These are phyloP conservation scores for Lithobius niger DNA, from an alignment of 1,140 invertebrate genomes.

Conservation along the genomic window DNA sequence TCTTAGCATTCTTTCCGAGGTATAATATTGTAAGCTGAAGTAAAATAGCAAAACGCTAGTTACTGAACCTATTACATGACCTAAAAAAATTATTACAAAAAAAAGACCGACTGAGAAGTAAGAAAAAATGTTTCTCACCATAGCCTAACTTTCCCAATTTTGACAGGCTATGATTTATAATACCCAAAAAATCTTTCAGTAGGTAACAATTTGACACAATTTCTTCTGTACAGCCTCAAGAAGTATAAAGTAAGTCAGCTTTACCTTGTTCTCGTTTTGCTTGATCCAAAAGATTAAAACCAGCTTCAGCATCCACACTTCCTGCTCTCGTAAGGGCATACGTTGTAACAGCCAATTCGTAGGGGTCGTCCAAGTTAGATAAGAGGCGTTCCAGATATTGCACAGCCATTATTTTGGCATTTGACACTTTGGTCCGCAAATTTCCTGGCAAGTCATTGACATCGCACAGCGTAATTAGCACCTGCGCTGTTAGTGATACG, in stretches of 20 bases:
- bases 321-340: slow-evolving; percentile 36
- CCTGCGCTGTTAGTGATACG: slow-evolving; percentile 38
- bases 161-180: neutral
- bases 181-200: neutral
- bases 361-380: slow-evolving; percentile 31
- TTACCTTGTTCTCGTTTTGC: slow-evolving; percentile 49
- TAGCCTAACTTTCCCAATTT: neutral
- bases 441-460: slow-evolving; percentile 27
- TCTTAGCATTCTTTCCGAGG: too few relatives aligned
- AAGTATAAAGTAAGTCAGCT: neutral
- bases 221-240: neutral
- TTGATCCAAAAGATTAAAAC: slow-evolving; percentile 41
- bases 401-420: slow-evolving; percentile 25
- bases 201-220: neutral
- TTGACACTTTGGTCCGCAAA: slow-evolving; percentile 20
- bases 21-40: too few relatives aligned
- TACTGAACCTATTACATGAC: neutral
- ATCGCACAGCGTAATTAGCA: slow-evolving; percentile 34
- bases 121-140: neutral
- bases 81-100: neutral
- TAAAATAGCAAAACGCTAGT: too few relatives aligned
- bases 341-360: slow-evolving; percentile 37
- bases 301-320: slow-evolving; percentile 31
- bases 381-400: slow-evolving; percentile 30
- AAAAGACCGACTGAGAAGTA: neutral